Percentiles rank a stretch among this genome's conserved stretches.
Conservation (phyloP, 2,113 vertebrate species). For the Crotalus horridus region DNA sequence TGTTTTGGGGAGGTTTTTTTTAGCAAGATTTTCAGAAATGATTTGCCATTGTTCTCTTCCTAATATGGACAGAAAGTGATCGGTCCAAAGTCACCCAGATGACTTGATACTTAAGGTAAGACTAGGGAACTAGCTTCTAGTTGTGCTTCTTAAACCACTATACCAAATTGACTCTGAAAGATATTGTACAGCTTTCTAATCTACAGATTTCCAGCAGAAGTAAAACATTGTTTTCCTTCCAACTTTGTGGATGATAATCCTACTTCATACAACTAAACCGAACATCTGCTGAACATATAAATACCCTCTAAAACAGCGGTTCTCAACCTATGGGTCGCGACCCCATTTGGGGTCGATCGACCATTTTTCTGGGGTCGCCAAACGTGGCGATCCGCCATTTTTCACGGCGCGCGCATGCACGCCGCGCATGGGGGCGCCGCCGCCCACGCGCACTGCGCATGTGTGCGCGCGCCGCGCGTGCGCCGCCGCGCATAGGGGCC, state of each 20-base stretch:
- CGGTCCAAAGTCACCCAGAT: neutral
- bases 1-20: neutral
- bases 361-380: no score
- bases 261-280: neutral
- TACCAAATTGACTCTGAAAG: neutral
- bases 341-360: no score
- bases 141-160: neutral
- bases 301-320: neutral
- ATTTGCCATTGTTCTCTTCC: neutral
- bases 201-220: neutral
- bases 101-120: neutral
- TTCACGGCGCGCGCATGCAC: no score
- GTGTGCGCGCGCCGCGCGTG: no score
- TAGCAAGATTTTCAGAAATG: neutral
- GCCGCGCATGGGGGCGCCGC: no score
- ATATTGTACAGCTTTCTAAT: neutral
- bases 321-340: no score
- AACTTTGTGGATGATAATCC: neutral
- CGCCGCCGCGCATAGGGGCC: no score
- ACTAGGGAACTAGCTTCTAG: neutral
- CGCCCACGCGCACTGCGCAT: no score
- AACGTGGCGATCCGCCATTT: no score
- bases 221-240: neutral
- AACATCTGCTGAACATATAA: neutral
- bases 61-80: neutral